Evolutionary conservation across 92 coral and sea anemone species (phyloP).

Genomic region (Phymanthus crucifer): DNA sequence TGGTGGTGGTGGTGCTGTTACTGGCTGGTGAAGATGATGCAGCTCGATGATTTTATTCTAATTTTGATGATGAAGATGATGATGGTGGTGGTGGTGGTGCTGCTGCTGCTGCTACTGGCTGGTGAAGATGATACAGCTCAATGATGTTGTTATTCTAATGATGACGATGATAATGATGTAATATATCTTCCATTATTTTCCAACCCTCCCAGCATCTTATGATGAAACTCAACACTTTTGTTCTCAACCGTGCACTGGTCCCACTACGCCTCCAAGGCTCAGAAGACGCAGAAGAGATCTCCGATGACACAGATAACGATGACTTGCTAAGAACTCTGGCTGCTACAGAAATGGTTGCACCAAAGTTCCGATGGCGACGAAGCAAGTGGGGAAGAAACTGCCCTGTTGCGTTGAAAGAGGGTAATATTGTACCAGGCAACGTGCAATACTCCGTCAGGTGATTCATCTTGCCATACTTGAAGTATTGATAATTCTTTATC

Average conservation of each 20-base stretch:
- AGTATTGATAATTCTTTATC: background rate
- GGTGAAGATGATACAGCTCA: background rate
- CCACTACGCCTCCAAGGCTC: constrained; percentile 87
- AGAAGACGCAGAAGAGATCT: constrained; percentile 90
- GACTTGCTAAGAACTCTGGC: constrained; percentile 92
- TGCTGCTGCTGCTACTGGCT: background rate
- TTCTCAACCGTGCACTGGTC: constrained; percentile 84
- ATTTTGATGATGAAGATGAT: background rate
- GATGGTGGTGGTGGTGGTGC: background rate
- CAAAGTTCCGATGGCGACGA: constrained; percentile 96
- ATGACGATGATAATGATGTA: background rate
- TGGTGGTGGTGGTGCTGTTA: background rate
- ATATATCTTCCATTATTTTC: background rate
- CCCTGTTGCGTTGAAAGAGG: constrained; percentile 83
- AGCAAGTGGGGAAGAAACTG: constrained; percentile 88
- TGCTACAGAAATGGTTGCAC: constrained; percentile 87
- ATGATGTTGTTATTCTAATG: background rate
- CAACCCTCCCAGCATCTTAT: constrained; percentile 64
- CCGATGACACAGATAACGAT: constrained; percentile 91
- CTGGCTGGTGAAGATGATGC: background rate
- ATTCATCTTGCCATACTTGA: background rate
- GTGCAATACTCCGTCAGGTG: constrained; percentile 90
- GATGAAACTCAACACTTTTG: constrained; percentile 92
- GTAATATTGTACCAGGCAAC: constrained; percentile 76
- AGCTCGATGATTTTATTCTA: background rate